phyloP scores from a whole-genome alignment of 2,113 vertebrate species.

The Acanthochromis polyacanthus region DNA sequence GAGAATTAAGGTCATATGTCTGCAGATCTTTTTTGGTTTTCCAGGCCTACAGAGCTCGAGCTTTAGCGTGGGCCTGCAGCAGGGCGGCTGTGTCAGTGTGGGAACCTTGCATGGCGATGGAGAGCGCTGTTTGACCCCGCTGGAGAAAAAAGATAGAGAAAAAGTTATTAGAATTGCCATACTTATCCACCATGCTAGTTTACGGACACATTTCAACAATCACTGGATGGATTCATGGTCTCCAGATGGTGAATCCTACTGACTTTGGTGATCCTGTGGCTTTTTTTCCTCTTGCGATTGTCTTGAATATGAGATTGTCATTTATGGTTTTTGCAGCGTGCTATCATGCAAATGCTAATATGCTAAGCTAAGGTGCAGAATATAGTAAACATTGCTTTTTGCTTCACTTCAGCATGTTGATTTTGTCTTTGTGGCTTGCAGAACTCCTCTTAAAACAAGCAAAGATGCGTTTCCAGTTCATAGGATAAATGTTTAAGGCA shows the following conservation, averaged over 20 bases:
- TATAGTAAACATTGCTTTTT: not conserved
- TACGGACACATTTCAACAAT: not conserved
- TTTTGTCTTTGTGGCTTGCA: not conserved
- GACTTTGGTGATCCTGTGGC: not conserved
- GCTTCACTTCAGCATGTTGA: not conserved
- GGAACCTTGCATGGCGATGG: conserved; percentile 85
- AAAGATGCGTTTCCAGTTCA: not conserved
- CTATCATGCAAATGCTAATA: not conserved
- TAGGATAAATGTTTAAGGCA: not conserved
- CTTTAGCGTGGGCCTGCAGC: conserved; percentile 86
- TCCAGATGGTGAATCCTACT: not conserved
- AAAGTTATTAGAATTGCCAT: not conserved
- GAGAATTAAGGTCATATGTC: not conserved
- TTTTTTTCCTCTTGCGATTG: too few species aligned
- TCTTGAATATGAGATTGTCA: not conserved
- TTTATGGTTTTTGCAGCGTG: not conserved
- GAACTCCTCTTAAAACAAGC: not conserved
- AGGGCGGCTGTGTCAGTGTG: conserved; percentile 88
- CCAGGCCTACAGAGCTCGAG: conserved; percentile 53
- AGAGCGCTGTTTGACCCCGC: conserved; percentile 91
- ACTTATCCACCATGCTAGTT: not conserved
- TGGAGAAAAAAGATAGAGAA: conserved; percentile 59
- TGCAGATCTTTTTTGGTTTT: conserved; percentile 18
- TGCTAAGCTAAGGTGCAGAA: not conserved
- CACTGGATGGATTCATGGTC: not conserved